These are phyloP conservation scores for Medauroidea extradentata DNA, from an alignment of 1,140 invertebrate species.

Conservation along the genomic window DNA sequence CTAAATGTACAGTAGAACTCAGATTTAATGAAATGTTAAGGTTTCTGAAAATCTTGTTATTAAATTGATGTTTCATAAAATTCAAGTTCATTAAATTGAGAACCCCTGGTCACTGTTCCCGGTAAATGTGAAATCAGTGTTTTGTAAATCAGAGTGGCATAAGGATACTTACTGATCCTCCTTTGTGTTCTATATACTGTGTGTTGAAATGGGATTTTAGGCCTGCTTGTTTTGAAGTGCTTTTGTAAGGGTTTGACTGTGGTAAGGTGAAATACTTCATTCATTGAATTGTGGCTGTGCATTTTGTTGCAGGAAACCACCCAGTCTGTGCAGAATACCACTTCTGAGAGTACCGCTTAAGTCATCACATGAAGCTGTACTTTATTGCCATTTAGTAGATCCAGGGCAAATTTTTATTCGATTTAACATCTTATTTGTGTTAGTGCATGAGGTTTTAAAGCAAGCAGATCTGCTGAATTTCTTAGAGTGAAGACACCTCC, in stretches of 20 bases:
- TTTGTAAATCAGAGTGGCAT: too few relatives aligned
- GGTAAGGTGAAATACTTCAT: neutral
- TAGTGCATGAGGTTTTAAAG: constrained; percentile 16
- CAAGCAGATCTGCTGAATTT: constrained; percentile 17
- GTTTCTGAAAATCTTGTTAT: too few relatives aligned
- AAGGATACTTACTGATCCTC: too few relatives aligned
- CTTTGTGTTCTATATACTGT: neutral
- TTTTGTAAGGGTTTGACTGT: neutral
- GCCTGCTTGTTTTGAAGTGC: neutral
- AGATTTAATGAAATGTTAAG: too few relatives aligned
- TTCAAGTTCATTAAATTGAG: too few relatives aligned
- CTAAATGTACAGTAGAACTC: too few relatives aligned
- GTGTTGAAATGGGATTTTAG: too few relatives aligned
- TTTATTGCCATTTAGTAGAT: constrained; percentile 18
- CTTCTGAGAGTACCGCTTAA: constrained; percentile 33
- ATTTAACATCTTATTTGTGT: constrained; percentile 21
- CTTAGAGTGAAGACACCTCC: constrained; percentile 20
- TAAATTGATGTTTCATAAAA: too few relatives aligned
- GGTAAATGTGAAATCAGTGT: too few relatives aligned
- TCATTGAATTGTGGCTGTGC: neutral
- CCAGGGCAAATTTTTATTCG: constrained; percentile 15
- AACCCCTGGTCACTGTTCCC: too few relatives aligned
- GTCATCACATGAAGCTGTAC: constrained; percentile 4
- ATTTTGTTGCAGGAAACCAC: constrained; percentile 21
- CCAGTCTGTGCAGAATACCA: constrained; percentile 33